These are phyloP conservation scores for Bicyclus anynana DNA, from an alignment of 1,140 invertebrate species.

Conservation along the genomic window DNA sequence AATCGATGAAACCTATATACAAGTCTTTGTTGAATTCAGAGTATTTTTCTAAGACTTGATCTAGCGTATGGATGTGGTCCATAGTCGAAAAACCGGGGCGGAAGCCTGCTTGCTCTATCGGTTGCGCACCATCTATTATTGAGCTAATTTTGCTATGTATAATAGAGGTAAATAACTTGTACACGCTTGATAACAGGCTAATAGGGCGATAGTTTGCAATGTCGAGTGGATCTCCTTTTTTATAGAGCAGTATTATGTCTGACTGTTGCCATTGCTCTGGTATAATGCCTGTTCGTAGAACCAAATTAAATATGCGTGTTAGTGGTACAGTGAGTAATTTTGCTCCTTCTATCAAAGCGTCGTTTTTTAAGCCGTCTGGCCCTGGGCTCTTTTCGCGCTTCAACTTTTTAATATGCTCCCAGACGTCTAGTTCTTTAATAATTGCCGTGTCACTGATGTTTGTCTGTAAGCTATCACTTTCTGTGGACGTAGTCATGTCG, in stretches of 20 bases:
- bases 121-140: not conserved
- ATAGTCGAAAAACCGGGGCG: not conserved
- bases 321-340: too few relatives aligned
- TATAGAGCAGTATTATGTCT: conserved; percentile 8
- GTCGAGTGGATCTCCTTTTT: not conserved
- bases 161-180: not conserved
- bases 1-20: not conserved
- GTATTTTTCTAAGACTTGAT: not conserved
- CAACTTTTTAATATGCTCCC: too few relatives aligned
- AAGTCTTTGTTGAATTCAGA: not conserved
- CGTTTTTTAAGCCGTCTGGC: too few relatives aligned
- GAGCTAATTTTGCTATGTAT: not conserved
- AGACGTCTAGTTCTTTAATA: too few relatives aligned
- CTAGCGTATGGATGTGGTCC: not conserved
- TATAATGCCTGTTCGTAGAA: not conserved
- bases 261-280: conserved; percentile 6
- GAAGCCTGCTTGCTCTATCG: not conserved
- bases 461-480: too few relatives aligned
- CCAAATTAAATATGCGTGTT: conserved; percentile 3
- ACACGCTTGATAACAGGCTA: not conserved
- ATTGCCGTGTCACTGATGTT: too few relatives aligned
- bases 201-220: not conserved
- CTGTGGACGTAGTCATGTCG: too few relatives aligned
- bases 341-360: too few relatives aligned
- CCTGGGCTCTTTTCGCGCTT: too few relatives aligned